These are phyloP conservation scores for Xestia sexstrigata DNA, from an alignment of 2,888 invertebrate genomes.

Conservation along the genomic window DNA sequence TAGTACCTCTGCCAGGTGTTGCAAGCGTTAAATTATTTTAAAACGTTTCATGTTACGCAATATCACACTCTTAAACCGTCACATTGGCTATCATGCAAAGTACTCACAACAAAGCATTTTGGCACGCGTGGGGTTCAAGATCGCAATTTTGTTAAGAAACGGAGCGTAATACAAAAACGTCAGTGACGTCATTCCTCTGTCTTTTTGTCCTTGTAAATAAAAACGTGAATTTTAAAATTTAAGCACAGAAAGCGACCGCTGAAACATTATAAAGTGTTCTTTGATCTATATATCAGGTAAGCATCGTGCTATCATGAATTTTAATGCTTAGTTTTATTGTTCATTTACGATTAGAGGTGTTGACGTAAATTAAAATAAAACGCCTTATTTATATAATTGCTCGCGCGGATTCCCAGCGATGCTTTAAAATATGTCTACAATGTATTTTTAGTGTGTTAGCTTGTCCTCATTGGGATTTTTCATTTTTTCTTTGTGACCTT, in stretches of 20 bases:
- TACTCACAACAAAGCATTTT: slow-evolving; percentile 38
- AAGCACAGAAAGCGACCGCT: slow-evolving; percentile 55
- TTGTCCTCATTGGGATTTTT: slow-evolving; percentile 60
- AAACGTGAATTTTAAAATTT: slow-evolving; percentile 71
- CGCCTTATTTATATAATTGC: slow-evolving; percentile 50
- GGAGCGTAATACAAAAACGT: slow-evolving; percentile 63
- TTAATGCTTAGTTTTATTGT: not conserved
- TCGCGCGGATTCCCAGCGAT: slow-evolving; percentile 20
- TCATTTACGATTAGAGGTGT: slow-evolving; percentile 10
- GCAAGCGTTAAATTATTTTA: slow-evolving; percentile 26
- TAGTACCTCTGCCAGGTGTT: slow-evolving; percentile 26
- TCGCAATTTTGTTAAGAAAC: slow-evolving; percentile 15
- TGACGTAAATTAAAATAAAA: slow-evolving; percentile 29
- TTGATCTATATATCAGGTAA: slow-evolving; percentile 51
- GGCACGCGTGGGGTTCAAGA: not conserved
- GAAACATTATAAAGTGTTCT: slow-evolving; percentile 37
- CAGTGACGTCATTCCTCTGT: slow-evolving; percentile 68
- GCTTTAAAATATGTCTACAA: slow-evolving; percentile 30
- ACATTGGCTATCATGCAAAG: not conserved
- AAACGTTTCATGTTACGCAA: slow-evolving; percentile 52
- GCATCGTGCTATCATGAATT: slow-evolving; percentile 4
- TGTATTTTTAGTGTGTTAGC: slow-evolving; percentile 66
- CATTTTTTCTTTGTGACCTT: slow-evolving; percentile 79
- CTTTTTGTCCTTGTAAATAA: slow-evolving; percentile 76
- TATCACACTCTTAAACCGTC: not conserved